Conservation (phyloP, 2,797 vertebrate genomes). For the Arctocebus calabarensis region DNA sequence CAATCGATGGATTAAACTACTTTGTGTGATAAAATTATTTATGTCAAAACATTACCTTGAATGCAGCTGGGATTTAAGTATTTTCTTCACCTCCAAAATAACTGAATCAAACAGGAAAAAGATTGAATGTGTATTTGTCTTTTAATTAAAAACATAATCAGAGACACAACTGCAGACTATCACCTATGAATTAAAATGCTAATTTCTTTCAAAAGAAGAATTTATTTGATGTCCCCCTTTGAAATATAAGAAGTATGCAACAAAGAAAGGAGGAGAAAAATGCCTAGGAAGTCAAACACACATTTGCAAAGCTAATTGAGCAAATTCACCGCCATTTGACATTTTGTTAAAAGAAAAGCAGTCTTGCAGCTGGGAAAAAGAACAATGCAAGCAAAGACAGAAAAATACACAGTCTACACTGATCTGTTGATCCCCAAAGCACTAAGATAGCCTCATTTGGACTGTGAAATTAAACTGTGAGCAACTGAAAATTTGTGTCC, state of each 20-base stretch:
- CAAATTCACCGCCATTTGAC: constrained; percentile 81
- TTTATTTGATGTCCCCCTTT: constrained; percentile 79
- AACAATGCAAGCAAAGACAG: constrained; percentile 78
- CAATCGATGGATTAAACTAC: constrained; percentile 60
- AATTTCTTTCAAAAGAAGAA: constrained; percentile 80
- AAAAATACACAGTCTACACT: constrained; percentile 77
- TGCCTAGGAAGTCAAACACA: constrained; percentile 77
- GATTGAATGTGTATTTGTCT: constrained; percentile 55
- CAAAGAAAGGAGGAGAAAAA: constrained; percentile 76
- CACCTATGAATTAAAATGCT: constrained; percentile 80
- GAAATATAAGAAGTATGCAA: constrained; percentile 81
- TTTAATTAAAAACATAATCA: constrained; percentile 82
- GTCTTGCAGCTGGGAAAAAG: constrained; percentile 78
- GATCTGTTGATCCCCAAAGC: constrained; percentile 75
- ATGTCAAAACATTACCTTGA: constrained; percentile 74
- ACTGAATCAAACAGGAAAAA: constrained; percentile 70
- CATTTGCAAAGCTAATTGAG: constrained; percentile 85
- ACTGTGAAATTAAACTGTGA: constrained; percentile 70
- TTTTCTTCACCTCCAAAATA: constrained; percentile 67
- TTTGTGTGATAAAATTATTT: constrained; percentile 65
- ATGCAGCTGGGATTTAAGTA: constrained; percentile 56
- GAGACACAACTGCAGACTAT: constrained; percentile 69
- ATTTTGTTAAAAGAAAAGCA: constrained; percentile 82
- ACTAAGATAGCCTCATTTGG: constrained; percentile 60
- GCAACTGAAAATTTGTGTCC: constrained; percentile 48